A percentile compares a stretch with the other conserved stretches of the same genome.
These are phyloP conservation scores for Heteractis magnifica DNA, from an alignment of 92 coral and sea anemone species.

Conservation along the genomic window DNA sequence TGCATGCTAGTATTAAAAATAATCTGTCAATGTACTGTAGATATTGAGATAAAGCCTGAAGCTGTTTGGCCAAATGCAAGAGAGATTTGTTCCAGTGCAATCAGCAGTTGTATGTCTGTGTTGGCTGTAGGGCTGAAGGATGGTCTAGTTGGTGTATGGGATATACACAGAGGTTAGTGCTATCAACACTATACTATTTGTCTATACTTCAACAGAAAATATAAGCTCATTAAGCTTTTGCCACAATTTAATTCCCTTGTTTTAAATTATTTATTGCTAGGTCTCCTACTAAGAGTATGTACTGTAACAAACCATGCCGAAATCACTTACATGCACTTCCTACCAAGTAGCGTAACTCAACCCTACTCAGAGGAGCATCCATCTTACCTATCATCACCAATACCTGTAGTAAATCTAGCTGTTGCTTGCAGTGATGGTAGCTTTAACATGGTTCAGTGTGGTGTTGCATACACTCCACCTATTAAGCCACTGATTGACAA, in stretches of 20 bases:
- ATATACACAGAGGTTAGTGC: conserved; percentile 78
- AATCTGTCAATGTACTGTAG: conserved; percentile 27
- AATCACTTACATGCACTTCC: conserved; percentile 61
- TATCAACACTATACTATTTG: too few species aligned
- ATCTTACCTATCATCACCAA: conserved; percentile 18
- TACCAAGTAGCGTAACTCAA: conserved; percentile 58
- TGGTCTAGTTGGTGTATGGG: conserved; percentile 88
- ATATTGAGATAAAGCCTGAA: conserved; percentile 90
- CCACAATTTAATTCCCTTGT: background rate
- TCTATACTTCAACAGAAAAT: too few species aligned
- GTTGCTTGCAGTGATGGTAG: conserved; percentile 84
- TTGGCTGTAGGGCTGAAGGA: conserved; percentile 75
- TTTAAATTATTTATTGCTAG: conserved; percentile 19
- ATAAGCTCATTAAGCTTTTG: too few species aligned
- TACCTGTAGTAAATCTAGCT: conserved; percentile 62
- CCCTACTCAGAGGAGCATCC: conserved; percentile 42
- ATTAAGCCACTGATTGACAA: conserved; percentile 59
- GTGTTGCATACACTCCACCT: conserved; percentile 58
- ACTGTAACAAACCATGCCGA: conserved; percentile 57
- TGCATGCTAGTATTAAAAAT: background rate
- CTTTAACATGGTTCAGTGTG: conserved; percentile 72
- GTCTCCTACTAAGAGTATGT: conserved; percentile 58
- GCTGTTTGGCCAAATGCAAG: conserved; percentile 81
- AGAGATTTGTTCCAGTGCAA: conserved; percentile 58
- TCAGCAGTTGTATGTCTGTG: conserved; percentile 71